Evolutionary conservation across 1,140 invertebrate genomes (phyloP).

Genomic region (Odontomachus brunneus): DNA sequence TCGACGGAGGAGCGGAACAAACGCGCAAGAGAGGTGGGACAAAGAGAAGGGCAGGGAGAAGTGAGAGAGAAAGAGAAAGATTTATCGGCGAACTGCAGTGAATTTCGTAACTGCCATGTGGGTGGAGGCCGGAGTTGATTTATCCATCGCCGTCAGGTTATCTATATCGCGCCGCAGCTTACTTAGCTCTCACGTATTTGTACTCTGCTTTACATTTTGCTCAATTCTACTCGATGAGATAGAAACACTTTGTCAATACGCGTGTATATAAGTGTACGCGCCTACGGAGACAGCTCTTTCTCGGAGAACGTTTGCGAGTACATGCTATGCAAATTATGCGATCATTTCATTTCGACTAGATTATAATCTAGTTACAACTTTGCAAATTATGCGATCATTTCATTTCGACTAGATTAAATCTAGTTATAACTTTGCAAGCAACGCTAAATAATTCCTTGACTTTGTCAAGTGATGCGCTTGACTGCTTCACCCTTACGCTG

Average conservation of each 20-base stretch:
- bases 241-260: conserved; percentile 25
- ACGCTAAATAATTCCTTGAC: too few species aligned
- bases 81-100: conserved; percentile 37
- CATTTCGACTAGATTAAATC: too few species aligned
- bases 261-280: neutral
- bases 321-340: neutral
- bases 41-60: neutral
- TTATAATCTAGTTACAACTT: too few species aligned
- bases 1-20: too few species aligned
- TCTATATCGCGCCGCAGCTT: conserved; percentile 40
- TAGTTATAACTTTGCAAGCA: too few species aligned
- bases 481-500: too few species aligned
- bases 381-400: neutral
- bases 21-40: conserved; percentile 3
- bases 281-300: neutral
- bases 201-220: conserved; percentile 26
- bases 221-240: conserved; percentile 18
- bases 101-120: conserved; percentile 55
- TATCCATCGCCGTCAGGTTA: conserved; percentile 38
- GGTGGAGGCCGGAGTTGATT: conserved; percentile 48
- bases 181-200: conserved; percentile 46
- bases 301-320: neutral
- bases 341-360: too few species aligned
- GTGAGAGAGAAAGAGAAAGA: conserved; percentile 19
- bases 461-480: too few species aligned